Evolutionary conservation across 2,113 vertebrate genomes (phyloP).

Genomic region (Arothron firmamentum): DNA sequence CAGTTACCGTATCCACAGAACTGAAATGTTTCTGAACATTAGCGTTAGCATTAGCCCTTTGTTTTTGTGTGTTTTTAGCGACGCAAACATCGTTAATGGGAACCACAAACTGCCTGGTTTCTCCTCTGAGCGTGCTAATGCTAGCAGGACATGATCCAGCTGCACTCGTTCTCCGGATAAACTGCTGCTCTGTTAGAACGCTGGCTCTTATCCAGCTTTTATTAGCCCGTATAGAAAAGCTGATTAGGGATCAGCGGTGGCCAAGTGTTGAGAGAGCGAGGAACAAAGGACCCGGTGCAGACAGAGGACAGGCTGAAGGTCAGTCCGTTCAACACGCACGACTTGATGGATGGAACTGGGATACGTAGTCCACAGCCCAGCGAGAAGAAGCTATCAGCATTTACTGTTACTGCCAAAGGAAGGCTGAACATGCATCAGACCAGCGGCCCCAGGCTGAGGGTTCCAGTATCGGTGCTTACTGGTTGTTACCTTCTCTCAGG

Average conservation of each 20-base stretch:
- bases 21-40: too few species aligned
- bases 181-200: conserved; percentile 34
- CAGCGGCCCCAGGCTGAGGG: not conserved
- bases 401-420: too few species aligned
- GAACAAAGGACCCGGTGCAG: conserved; percentile 14
- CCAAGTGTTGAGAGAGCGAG: conserved; percentile 26
- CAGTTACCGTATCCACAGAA: conserved; percentile 1
- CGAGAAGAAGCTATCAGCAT: too few species aligned
- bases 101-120: too few species aligned
- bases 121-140: not conserved
- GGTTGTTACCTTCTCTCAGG: conserved; percentile 81
- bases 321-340: not conserved
- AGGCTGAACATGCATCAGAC: too few species aligned
- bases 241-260: conserved; percentile 64
- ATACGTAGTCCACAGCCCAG: too few species aligned
- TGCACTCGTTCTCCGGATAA: conserved; percentile 21
- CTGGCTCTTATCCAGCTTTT: conserved; percentile 63
- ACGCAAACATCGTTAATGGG: too few species aligned
- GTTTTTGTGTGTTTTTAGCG: too few species aligned
- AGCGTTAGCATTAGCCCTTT: too few species aligned
- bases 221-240: conserved; percentile 65
- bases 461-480: not conserved
- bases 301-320: conserved; percentile 51
- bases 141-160: not conserved
- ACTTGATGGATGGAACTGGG: too few species aligned